phyloP scores from a whole-genome alignment of 2,888 invertebrate genomes.

The Cactoblastis cactorum region DNA sequence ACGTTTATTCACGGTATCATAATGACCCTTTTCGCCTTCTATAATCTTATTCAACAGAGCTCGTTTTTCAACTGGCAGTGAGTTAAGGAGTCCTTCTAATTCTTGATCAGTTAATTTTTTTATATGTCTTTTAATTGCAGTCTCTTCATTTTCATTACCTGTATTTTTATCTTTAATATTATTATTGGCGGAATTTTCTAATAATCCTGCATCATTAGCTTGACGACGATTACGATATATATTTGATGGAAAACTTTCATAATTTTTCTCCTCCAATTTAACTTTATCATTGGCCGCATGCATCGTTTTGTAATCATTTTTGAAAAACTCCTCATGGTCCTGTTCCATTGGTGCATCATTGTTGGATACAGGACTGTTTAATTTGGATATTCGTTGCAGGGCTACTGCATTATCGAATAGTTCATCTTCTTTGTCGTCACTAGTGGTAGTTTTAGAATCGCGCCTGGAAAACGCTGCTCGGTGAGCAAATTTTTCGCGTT shows the following conservation, averaged over 20 bases:
- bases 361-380: not conserved
- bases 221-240: conserved; percentile 50
- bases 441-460: conserved; percentile 21
- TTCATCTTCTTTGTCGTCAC: conserved; percentile 39
- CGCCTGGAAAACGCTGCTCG: conserved; percentile 26
- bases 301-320: conserved; percentile 37
- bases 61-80: conserved; percentile 62
- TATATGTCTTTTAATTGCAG: conserved; percentile 59
- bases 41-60: conserved; percentile 61
- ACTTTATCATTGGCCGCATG: conserved; percentile 36
- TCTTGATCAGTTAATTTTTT: conserved; percentile 59
- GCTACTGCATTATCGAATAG: conserved; percentile 28
- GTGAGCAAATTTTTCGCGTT: conserved; percentile 28
- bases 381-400: not conserved
- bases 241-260: conserved; percentile 31
- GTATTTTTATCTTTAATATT: conserved; percentile 28
- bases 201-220: conserved; percentile 22
- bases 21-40: conserved; percentile 33
- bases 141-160: conserved; percentile 54
- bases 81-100: conserved; percentile 57
- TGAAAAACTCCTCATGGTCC: conserved; percentile 28
- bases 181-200: conserved; percentile 6
- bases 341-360: not conserved
- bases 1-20: conserved; percentile 50
- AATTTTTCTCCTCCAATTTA: conserved; percentile 31